Evolutionary conservation across 2,113 vertebrate genomes (phyloP), one percentile per base, ranked within the genome.

Genomic region (Callaeas wilsoni): DNA sequence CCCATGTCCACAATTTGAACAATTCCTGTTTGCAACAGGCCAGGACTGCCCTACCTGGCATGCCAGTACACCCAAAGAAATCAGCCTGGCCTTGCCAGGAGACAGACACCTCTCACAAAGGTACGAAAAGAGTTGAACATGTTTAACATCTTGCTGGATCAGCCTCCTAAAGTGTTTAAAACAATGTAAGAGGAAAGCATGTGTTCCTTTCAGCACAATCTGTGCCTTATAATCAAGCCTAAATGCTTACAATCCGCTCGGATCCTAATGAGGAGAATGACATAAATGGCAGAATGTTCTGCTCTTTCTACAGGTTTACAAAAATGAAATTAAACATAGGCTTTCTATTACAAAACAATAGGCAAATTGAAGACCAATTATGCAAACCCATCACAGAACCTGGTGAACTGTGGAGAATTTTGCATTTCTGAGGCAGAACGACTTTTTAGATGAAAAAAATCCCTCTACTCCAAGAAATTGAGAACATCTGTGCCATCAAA

Each of bases 401-500:
- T 96, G 96, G 96, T 87, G 69, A 97, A 96, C 96, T 94, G 90
- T 94, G 97, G 96, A 96, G 94, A 96, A 97, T 97, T 98, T 97
- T 97, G 97, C 98, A 98, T 97, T 97, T 98, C 96, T 98, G 96
- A 97, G 88, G 96, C 90, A 19, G 96, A 97, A 96, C 11, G 77
- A 97, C 97, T 97, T 97, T 94, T 96, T 85, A 97, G 97, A 98
- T 96, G 89, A 92, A 97, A 97, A 93, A 91, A 84, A 22, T 0
- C 35, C 13, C 60, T 96, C 94, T 95, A 94, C 97, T 97, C 96
- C 88, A 97, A 98, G 98, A 98, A 97, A 98, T 97, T 98, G 97
- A 96, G 98, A 98, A 98, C 98, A 98, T 98, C 98, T 98, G 98
- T 97, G 96, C 97, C 96, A 97, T 98, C 97, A 98, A 97, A 97